These are phyloP conservation scores for Hippocampus guttulatus DNA, from an alignment of 2,113 vertebrate species.

Conservation along the genomic window DNA sequence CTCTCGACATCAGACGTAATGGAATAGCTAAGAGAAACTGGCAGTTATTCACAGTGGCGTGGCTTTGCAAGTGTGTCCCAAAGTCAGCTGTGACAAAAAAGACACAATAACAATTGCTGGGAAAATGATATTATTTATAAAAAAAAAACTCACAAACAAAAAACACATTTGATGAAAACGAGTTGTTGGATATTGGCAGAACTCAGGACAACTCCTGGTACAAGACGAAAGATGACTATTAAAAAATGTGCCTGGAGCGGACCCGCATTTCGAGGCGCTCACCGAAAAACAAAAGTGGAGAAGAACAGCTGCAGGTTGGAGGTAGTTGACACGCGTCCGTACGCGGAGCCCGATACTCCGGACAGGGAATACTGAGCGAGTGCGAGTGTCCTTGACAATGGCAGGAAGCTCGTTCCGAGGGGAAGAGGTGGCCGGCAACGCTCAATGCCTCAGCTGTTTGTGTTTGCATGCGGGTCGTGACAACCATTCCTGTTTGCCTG, in stretches of 20 bases:
- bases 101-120: background rate
- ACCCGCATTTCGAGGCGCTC: conserved; percentile 13
- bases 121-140: background rate
- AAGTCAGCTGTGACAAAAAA: background rate
- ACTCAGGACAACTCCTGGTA: background rate
- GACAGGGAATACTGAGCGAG: conserved; percentile 45
- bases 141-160: background rate
- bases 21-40: background rate
- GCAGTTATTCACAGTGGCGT: background rate
- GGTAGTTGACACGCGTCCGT: conserved; percentile 44
- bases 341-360: conserved; percentile 34
- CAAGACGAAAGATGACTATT: background rate
- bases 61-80: background rate
- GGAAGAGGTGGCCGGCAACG: conserved; percentile 36
- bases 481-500: conserved; percentile 31
- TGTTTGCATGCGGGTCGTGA: conserved; percentile 43
- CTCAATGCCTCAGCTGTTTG: conserved; percentile 51
- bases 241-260: conserved; percentile 4
- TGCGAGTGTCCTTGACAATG: conserved; percentile 51
- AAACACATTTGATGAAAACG: background rate
- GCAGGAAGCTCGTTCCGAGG: conserved; percentile 43
- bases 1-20: background rate
- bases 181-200: conserved; percentile 4
- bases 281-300: conserved; percentile 25
- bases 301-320: conserved; percentile 53